Evolutionary conservation across 1,140 invertebrate genomes (phyloP).

Genomic region (Papilio machaon): DNA sequence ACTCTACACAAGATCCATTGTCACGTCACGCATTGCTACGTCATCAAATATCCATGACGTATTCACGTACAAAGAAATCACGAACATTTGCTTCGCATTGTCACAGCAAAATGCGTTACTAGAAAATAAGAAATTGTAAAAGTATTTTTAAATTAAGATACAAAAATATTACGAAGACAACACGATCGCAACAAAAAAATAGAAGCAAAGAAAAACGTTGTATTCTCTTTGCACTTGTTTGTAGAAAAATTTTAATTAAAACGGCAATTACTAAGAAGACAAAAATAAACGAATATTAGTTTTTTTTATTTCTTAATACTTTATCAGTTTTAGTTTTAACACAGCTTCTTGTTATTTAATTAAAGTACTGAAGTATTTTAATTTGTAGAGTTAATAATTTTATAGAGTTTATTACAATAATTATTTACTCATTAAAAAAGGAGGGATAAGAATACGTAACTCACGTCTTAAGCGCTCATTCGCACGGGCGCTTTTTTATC

Average conservation of each 20-base stretch:
- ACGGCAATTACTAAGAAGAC: conserved; percentile 13
- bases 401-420: too few relatives aligned
- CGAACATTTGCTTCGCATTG: background rate
- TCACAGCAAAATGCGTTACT: background rate
- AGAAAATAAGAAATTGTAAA: background rate
- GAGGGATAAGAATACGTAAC: too few relatives aligned
- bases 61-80: background rate
- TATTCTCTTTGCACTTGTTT: conserved; percentile 24
- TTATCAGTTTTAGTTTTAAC: background rate
- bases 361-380: too few relatives aligned
- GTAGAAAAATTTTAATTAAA: conserved; percentile 6
- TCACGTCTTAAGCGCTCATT: too few relatives aligned
- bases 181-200: background rate
- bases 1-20: background rate
- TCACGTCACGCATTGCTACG: background rate
- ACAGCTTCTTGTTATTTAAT: too few relatives aligned
- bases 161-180: background rate
- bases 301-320: background rate
- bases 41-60: too few relatives aligned
- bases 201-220: background rate
- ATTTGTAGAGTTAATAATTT: too few relatives aligned
- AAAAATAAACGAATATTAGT: background rate
- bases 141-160: background rate
- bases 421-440: too few relatives aligned
- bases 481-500: too few relatives aligned